A percentile compares a stretch with the other conserved stretches of the same genome.
Evolutionary conservation across 2,888 invertebrate species (phyloP).

Genomic region (Patella ulyssiponensis): DNA sequence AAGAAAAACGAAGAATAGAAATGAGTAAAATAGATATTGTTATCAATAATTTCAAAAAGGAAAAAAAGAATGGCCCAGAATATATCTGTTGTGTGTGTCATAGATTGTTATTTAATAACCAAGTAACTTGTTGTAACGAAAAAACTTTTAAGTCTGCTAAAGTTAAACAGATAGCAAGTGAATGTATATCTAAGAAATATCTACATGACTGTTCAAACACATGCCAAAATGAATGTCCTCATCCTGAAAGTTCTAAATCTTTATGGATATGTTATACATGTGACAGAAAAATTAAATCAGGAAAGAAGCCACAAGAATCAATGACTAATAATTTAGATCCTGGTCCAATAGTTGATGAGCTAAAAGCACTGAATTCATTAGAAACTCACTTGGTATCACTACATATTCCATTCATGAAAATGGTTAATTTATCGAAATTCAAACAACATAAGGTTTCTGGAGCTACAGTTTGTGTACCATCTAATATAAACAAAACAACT

Average conservation of each 20-base stretch:
- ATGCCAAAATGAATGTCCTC: not conserved
- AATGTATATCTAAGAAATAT: not conserved
- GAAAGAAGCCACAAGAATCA: constrained; percentile 4
- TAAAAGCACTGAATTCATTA: not conserved
- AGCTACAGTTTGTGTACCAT: constrained; percentile 9
- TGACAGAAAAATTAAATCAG: not conserved
- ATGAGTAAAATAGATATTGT: too few relatives aligned
- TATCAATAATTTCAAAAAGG: too few relatives aligned
- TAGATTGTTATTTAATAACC: too few relatives aligned
- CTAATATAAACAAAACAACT: constrained; percentile 3
- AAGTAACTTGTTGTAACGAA: too few relatives aligned
- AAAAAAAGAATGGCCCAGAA: too few relatives aligned
- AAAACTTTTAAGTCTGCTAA: too few relatives aligned
- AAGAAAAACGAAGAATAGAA: too few relatives aligned
- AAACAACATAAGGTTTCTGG: constrained; percentile 2
- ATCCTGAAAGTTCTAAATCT: not conserved
- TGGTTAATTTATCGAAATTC: not conserved
- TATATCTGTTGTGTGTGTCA: too few relatives aligned
- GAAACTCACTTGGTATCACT: constrained; percentile 10
- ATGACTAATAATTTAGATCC: not conserved
- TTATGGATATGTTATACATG: not conserved
- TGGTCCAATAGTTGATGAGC: not conserved
- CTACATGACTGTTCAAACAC: not conserved
- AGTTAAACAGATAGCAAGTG: not conserved
- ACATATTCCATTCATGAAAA: not conserved